These are phyloP conservation scores for Silurus glanis DNA, from an alignment of 2,113 vertebrate genomes.

Conservation along the genomic window DNA sequence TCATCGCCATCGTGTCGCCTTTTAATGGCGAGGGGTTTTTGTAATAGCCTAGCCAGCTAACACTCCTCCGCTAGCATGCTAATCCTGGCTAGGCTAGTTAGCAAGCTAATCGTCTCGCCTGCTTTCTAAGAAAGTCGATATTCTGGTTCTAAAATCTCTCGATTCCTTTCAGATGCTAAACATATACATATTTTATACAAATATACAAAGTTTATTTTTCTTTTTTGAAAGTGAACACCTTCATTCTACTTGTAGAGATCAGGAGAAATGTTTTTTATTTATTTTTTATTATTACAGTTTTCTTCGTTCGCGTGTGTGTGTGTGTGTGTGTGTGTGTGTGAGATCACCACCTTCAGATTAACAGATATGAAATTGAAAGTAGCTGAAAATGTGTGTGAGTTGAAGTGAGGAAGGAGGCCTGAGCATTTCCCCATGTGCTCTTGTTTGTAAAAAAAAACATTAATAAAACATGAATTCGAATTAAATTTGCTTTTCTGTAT, in stretches of 20 bases:
- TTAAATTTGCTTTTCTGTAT: neutral
- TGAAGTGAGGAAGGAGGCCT: neutral
- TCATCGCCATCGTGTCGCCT: too few species aligned
- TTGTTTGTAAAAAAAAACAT: neutral
- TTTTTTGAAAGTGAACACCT: too few species aligned
- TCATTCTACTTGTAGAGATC: too few species aligned
- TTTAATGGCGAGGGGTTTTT: neutral
- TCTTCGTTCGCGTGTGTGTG: too few species aligned
- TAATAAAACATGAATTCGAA: neutral
- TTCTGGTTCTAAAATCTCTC: neutral
- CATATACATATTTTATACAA: too few species aligned
- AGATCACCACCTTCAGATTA: too few species aligned
- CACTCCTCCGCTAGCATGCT: neutral
- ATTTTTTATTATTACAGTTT: too few species aligned
- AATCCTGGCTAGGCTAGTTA: neutral
- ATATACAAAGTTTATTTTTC: too few species aligned
- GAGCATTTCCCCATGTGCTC: constrained; percentile 10
- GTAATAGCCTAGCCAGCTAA: neutral
- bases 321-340: neutral
- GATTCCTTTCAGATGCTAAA: too few species aligned
- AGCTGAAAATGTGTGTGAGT: neutral
- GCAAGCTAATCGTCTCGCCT: neutral
- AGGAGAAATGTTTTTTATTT: too few species aligned
- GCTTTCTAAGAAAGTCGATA: neutral
- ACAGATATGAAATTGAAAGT: too few species aligned